Evolutionary conservation across 2,888 invertebrate species (phyloP).

Genomic region (Tholera decimalis): DNA sequence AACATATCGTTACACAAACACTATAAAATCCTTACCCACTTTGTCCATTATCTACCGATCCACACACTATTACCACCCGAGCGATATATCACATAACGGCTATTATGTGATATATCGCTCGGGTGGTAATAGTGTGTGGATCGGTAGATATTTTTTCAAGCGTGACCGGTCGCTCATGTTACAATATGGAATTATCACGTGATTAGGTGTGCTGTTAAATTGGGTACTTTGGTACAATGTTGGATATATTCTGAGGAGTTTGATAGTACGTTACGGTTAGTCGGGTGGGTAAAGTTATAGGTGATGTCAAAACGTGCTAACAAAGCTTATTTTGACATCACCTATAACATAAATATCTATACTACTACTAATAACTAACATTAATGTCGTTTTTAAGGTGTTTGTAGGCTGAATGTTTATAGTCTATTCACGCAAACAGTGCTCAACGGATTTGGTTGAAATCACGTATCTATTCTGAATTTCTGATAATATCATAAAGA

Average conservation of each 20-base stretch:
- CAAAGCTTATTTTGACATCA: no score
- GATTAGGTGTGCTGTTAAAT: constrained; percentile 22
- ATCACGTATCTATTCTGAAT: no score
- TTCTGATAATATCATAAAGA: no score
- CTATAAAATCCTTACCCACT: constrained; percentile 18
- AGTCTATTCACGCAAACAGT: no score
- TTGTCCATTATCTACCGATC: constrained; percentile 32
- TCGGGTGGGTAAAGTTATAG: background rate
- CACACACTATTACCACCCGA: constrained; percentile 8
- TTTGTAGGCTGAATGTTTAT: no score
- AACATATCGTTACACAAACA: constrained; percentile 2
- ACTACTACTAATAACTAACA: no score
- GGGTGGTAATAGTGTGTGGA: constrained; percentile 11
- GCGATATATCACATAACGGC: constrained; percentile 46
- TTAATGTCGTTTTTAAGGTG: no score
- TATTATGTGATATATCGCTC: constrained; percentile 52
- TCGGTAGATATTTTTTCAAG: constrained; percentile 47
- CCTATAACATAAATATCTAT: no score
- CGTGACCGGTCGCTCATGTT: no score
- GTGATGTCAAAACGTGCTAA: background rate
- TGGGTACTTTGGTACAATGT: constrained; percentile 18
- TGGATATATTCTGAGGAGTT: constrained; percentile 6
- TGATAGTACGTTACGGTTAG: background rate
- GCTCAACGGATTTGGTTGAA: no score
- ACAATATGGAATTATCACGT: constrained; percentile 45